A percentile compares a stretch with the other conserved stretches of the same genome.
These are phyloP conservation scores for Austrolebias charrua DNA, from an alignment of 2,797 vertebrate genomes.

Conservation along the genomic window DNA sequence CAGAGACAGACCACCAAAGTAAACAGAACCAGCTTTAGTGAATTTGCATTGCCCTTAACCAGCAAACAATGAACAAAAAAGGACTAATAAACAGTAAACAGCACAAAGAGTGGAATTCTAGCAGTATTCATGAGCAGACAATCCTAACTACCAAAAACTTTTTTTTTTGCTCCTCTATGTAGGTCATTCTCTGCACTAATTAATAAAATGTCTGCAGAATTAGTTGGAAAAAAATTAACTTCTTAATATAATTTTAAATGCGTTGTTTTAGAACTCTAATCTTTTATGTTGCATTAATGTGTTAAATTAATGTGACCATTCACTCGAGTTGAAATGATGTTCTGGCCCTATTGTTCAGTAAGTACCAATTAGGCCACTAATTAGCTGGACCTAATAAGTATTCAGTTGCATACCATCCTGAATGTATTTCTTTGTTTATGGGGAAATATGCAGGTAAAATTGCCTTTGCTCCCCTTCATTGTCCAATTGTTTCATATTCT, in stretches of 20 bases:
- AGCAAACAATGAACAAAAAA: not conserved
- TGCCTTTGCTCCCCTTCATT: conserved; percentile 8
- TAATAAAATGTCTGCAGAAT: conserved; percentile 67
- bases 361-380: conserved; percentile 73
- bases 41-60: not conserved
- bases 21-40: not conserved
- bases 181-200: conserved; percentile 59
- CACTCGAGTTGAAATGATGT: conserved; percentile 72
- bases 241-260: conserved; percentile 68
- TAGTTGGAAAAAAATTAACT: conserved; percentile 58
- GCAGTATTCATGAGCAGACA: conserved; percentile 19
- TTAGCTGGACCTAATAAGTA: conserved; percentile 71
- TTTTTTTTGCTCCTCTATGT: conserved; percentile 41
- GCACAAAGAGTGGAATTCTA: not conserved
- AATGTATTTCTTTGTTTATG: conserved; percentile 50
- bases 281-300: conserved; percentile 67
- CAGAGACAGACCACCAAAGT: not conserved
- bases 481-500: conserved; percentile 29
- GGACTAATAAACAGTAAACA: not conserved
- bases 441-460: conserved; percentile 24
- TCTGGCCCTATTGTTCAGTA: conserved; percentile 70
- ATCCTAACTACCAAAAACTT: conserved; percentile 15
- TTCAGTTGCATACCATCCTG: conserved; percentile 56
- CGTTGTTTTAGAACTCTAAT: conserved; percentile 76
- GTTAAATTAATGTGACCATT: conserved; percentile 73